These are phyloP conservation scores for Paracyclopina nana DNA, from an alignment of 1,140 invertebrate genomes.

Conservation along the genomic window DNA sequence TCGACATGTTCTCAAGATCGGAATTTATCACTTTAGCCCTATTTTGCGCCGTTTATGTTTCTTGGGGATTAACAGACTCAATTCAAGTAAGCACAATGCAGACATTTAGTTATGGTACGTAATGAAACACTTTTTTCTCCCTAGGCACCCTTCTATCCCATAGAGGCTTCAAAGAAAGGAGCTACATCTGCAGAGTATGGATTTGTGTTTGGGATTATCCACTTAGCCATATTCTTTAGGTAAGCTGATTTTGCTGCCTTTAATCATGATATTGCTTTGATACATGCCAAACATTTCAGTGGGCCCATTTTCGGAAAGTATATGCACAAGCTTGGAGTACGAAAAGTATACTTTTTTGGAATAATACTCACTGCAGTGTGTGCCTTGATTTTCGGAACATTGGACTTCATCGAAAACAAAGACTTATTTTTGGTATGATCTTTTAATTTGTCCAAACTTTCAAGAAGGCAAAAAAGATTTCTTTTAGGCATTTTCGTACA, in stretches of 20 bases:
- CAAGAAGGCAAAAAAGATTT: slow-evolving; percentile 45
- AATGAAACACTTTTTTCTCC: not conserved
- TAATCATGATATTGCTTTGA: too few species aligned
- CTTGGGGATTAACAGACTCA: slow-evolving; percentile 8
- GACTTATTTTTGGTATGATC: slow-evolving; percentile 59
- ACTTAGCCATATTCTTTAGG: slow-evolving; percentile 68
- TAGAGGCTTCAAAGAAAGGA: slow-evolving; percentile 55
- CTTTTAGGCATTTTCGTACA: slow-evolving; percentile 31
- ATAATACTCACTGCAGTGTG: slow-evolving; percentile 45
- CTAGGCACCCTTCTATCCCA: slow-evolving; percentile 14
- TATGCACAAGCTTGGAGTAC: slow-evolving; percentile 57
- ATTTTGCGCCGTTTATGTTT: slow-evolving; percentile 5
- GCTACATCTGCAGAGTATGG: slow-evolving; percentile 68
- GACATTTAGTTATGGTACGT: not conserved
- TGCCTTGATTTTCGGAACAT: slow-evolving; percentile 34
- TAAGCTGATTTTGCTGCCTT: too few species aligned
- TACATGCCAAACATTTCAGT: too few species aligned
- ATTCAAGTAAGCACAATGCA: not conserved
- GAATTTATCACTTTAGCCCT: not conserved
- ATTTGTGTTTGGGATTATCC: slow-evolving; percentile 74
- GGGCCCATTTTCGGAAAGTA: slow-evolving; percentile 71
- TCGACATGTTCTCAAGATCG: not conserved
- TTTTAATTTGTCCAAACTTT: too few species aligned
- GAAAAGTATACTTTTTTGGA: slow-evolving; percentile 62
- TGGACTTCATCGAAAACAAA: slow-evolving; percentile 57